Percentiles rank a stretch among this genome's conserved stretches.
Conservation (phyloP, 2,797 vertebrate species). For the Poeciliopsis presidionis region DNA sequence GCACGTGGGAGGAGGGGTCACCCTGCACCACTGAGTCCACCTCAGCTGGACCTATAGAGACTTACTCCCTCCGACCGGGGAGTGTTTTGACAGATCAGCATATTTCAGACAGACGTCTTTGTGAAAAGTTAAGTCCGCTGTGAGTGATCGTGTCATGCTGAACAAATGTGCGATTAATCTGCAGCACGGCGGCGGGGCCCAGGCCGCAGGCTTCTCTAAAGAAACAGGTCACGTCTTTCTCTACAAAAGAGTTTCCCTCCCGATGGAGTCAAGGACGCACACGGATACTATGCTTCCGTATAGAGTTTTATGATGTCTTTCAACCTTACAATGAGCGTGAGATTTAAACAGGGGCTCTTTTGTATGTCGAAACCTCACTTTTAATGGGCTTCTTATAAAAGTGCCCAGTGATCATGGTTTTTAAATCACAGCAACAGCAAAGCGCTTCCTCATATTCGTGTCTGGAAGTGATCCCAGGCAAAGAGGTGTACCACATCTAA, state of each 20-base stretch:
- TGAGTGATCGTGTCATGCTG: conserved; percentile 46
- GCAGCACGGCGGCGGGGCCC: conserved; percentile 44
- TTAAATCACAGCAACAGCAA: conserved; percentile 80
- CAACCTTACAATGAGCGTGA: conserved; percentile 75
- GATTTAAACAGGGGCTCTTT: conserved; percentile 81
- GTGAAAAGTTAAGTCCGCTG: conserved; percentile 63
- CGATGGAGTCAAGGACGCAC: conserved; percentile 59
- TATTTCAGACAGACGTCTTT: conserved; percentile 60
- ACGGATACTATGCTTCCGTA: conserved; percentile 64
- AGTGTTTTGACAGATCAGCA: conserved; percentile 62
- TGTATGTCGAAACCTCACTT: conserved; percentile 82
- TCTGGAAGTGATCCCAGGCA: conserved; percentile 81
- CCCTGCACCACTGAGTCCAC: conserved; percentile 61
- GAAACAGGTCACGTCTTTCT: conserved; percentile 49
- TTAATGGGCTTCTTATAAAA: conserved; percentile 84
- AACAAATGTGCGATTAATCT: conserved; percentile 72
- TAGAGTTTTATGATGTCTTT: conserved; percentile 74
- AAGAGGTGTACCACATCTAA: conserved; percentile 83
- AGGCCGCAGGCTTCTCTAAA: conserved; percentile 39
- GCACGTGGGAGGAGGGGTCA: conserved; percentile 72
- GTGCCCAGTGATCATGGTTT: conserved; percentile 81
- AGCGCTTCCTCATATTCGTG: conserved; percentile 75
- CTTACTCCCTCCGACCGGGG: conserved; percentile 46
- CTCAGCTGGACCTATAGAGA: conserved; percentile 48
- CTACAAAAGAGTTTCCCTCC: conserved; percentile 46